Evolutionary conservation across 2,113 vertebrate species (phyloP).

Genomic region (Petrocephalus microphthalmus): DNA sequence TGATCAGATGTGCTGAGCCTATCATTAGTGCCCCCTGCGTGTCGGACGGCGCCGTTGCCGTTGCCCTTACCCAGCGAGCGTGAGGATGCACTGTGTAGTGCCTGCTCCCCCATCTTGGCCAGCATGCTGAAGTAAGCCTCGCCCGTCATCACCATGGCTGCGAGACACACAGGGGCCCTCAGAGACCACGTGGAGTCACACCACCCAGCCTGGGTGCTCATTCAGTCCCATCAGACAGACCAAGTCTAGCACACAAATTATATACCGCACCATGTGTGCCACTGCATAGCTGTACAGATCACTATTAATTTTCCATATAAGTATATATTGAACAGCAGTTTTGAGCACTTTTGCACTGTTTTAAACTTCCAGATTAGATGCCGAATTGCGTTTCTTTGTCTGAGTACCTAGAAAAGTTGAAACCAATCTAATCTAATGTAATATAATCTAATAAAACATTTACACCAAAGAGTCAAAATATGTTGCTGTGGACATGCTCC

Average conservation of each 20-base stretch:
- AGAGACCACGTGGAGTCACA: not conserved
- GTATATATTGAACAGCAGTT: not conserved
- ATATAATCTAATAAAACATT: not conserved
- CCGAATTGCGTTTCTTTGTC: not conserved
- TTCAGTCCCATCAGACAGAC: not conserved
- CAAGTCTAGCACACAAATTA: not conserved
- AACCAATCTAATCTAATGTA: not conserved
- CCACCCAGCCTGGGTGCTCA: not conserved
- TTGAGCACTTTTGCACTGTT: not conserved
- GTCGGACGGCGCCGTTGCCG: constrained; percentile 69
- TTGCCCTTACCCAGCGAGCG: constrained; percentile 70
- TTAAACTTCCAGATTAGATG: not conserved
- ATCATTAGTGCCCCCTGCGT: constrained; percentile 62
- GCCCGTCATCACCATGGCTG: constrained; percentile 73
- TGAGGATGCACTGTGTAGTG: constrained; percentile 72
- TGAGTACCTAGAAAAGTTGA: not conserved
- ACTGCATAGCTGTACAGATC: not conserved
- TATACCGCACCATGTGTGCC: not conserved
- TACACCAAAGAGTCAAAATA: not conserved
- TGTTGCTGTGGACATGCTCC: constrained; percentile 40
- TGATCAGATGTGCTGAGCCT: constrained; percentile 51
- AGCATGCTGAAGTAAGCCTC: constrained; percentile 84
- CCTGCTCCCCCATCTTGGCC: constrained; percentile 80
- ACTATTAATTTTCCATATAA: not conserved
- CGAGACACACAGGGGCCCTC: constrained; percentile 15